Evolutionary conservation across 2,888 invertebrate genomes (phyloP).

Genomic region (Calephelis perditalis): DNA sequence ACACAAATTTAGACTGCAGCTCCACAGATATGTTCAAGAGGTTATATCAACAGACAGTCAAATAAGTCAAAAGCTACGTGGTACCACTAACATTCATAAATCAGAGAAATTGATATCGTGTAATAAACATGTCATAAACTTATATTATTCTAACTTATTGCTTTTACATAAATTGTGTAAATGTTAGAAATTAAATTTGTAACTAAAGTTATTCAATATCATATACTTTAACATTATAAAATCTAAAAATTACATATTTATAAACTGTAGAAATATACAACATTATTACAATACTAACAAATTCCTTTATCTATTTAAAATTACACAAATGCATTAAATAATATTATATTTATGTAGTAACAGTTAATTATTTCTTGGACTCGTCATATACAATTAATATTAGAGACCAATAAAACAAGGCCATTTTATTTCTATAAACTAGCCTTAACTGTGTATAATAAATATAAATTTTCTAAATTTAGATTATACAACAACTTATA

Average conservation of each 20-base stretch:
- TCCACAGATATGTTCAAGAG: no score
- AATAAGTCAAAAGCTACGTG: no score
- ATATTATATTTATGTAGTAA: background rate
- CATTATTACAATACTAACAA: slow-evolving; percentile 13
- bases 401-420: slow-evolving; percentile 4
- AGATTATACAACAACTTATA: slow-evolving; percentile 2
- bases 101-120: no score
- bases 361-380: background rate
- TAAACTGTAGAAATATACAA: slow-evolving; percentile 11
- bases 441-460: slow-evolving; percentile 2
- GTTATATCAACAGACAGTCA: no score
- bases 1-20: no score
- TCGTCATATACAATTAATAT: slow-evolving; percentile 4
- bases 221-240: slow-evolving; percentile 10
- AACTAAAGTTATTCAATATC: background rate
- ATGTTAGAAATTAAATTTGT: background rate
- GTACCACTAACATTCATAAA: no score
- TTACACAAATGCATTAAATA: slow-evolving; percentile 13
- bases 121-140: background rate
- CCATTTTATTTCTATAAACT: slow-evolving; percentile 7
- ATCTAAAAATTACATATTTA: slow-evolving; percentile 11
- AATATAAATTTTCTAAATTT: slow-evolving; percentile 10
- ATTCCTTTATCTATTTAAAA: slow-evolving; percentile 1
- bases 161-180: slow-evolving; percentile 5
- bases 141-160: background rate